phyloP scores from a whole-genome alignment of 2,888 invertebrate genomes.

The Lamellibrachia satsuma region DNA sequence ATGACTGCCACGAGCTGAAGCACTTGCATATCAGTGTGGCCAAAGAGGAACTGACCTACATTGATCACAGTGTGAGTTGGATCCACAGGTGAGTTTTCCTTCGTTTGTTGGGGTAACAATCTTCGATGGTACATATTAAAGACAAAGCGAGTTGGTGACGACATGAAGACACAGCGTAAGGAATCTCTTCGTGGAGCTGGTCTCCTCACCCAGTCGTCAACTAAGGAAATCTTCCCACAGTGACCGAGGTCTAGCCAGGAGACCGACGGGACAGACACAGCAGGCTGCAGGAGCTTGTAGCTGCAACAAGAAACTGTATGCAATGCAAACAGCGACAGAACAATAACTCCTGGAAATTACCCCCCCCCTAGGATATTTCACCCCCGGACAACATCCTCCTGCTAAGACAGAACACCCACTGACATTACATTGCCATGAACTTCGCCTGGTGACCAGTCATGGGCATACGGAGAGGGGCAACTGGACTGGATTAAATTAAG shows the following conservation, averaged over 20 bases:
- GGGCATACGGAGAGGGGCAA: no score
- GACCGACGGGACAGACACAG: not conserved
- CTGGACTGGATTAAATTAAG: no score
- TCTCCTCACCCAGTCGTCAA: not conserved
- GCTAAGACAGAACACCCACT: no score
- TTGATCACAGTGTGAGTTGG: not conserved
- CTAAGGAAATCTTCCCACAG: not conserved
- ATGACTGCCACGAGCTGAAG: not conserved
- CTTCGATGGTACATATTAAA: not conserved
- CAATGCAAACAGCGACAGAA: not conserved
- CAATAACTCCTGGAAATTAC: no score
- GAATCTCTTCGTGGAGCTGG: not conserved
- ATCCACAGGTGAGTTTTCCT: not conserved
- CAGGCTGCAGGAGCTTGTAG: not conserved
- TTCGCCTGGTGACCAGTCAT: no score
- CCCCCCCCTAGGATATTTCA: no score
- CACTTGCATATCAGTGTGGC: not conserved
- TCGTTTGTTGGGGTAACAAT: not conserved
- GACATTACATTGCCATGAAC: no score
- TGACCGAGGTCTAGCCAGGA: not conserved
- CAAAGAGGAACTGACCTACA: not conserved
- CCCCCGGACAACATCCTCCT: no score
- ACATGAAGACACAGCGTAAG: not conserved
- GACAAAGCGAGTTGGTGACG: not conserved
- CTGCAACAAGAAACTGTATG: not conserved